Conservation (phyloP, 64 coral and sea anemone species). For the Montipora sp. region DNA sequence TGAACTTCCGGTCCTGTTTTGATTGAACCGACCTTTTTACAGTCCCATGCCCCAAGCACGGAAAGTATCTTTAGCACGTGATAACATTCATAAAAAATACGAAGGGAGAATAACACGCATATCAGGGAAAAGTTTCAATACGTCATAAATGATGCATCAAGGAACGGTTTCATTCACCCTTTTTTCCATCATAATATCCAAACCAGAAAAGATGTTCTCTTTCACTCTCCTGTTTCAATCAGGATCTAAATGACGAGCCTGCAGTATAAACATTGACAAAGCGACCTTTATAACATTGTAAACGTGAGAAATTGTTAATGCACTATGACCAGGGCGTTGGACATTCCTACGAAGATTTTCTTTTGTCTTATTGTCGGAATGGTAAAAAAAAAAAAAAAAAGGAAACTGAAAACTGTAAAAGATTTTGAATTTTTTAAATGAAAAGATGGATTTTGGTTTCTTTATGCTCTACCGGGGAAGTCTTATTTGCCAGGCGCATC, state of each 20-base stretch:
- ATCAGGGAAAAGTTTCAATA: not conserved
- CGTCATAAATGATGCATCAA: too few relatives aligned
- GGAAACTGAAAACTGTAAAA: too few relatives aligned
- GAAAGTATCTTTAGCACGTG: constrained; percentile 27
- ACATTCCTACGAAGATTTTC: not conserved
- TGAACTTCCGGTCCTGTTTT: not conserved
- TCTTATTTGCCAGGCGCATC: too few relatives aligned
- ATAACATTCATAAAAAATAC: not conserved
- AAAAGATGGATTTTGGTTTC: too few relatives aligned
- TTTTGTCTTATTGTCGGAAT: too few relatives aligned
- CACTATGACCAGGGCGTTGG: not conserved
- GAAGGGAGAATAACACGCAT: not conserved
- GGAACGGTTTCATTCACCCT: not conserved
- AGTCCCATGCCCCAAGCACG: not conserved
- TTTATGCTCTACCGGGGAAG: too few relatives aligned
- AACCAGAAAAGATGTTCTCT: not conserved
- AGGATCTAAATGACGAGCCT: not conserved
- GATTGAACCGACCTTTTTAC: not conserved
- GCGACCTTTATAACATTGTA: constrained; percentile 35
- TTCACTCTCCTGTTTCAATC: not conserved
- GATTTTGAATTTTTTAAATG: too few relatives aligned
- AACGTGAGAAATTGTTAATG: not conserved
- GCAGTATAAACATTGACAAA: not conserved
- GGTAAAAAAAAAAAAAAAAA: too few relatives aligned
- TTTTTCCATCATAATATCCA: too few relatives aligned